phyloP scores from a whole-genome alignment of 2,113 vertebrate genomes.

The Sander lucioperca region DNA sequence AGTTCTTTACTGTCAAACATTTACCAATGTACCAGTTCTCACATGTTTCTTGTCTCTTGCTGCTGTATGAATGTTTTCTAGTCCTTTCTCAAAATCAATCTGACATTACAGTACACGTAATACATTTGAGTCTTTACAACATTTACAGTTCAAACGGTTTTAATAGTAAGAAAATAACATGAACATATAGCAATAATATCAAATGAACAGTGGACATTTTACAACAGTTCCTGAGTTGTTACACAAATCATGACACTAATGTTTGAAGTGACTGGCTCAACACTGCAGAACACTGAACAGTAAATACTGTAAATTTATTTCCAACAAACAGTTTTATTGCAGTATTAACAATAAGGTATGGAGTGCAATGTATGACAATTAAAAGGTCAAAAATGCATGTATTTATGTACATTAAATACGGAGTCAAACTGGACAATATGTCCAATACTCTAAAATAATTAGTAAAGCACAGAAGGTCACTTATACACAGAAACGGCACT shows the following conservation, averaged over 20 bases:
- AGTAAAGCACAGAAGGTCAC: constrained; percentile 86
- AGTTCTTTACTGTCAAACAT: neutral
- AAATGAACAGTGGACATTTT: constrained; percentile 76
- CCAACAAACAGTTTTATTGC: constrained; percentile 63
- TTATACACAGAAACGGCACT: constrained; percentile 85
- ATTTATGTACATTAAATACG: constrained; percentile 74
- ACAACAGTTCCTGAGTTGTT: constrained; percentile 82
- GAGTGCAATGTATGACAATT: constrained; percentile 63
- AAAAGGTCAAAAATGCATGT: constrained; percentile 61
- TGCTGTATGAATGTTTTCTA: neutral
- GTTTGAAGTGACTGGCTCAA: constrained; percentile 65
- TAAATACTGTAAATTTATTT: constrained; percentile 71
- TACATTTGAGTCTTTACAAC: constrained; percentile 18
- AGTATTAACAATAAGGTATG: constrained; percentile 77
- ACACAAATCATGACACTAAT: constrained; percentile 74
- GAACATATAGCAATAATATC: constrained; percentile 66
- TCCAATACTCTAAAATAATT: constrained; percentile 82
- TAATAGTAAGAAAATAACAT: constrained; percentile 81
- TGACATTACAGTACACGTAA: neutral
- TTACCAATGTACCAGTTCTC: neutral
- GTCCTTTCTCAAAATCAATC: neutral
- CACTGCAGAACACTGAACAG: constrained; percentile 69
- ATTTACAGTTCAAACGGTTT: constrained; percentile 69
- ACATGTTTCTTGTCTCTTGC: too few relatives aligned
- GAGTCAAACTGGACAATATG: constrained; percentile 82